Evolutionary conservation across 1,140 invertebrate species (phyloP), one percentile per base, ranked within the genome.

Genomic region (Heliothis subflexa): DNA sequence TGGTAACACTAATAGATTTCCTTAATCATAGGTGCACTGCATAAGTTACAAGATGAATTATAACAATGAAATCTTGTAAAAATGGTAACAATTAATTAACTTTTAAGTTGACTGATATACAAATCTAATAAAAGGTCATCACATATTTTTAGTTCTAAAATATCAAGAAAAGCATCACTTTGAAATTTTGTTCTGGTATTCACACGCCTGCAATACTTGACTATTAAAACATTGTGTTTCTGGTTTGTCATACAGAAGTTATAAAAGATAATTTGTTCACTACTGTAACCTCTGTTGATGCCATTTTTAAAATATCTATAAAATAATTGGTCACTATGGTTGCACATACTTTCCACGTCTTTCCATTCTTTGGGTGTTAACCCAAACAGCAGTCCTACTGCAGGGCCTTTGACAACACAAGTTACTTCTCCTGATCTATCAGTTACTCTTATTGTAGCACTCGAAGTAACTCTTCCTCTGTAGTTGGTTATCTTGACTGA

Each of bases 291-390:
- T 75, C 80, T 85, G 33, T 85, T 89, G 7, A 93, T 40, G 7
- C 93, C 93, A 77, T 91, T 80, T 78, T 89, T 92, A 79, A 94
- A 94, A 82, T 89, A 84, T 86, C 91, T 89, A 72, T 93, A 94
- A 84, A 93, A 94, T 21, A 94, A 52, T 71, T 94, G 91, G 33
- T 91, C 79, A 33, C 76, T 81, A 78, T 66, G 64, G 33, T 76
- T 62, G 80, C 90, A 92, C 28, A 93, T 64, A 61, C 85, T 86
- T 86, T 94, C 92, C 62, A 93, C 87, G 47, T 89, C 83, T n/a
- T 45, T 61, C 93, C 93, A 94, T 85, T 94, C 87, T 50, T 88
- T 71, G 33, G 54, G 33, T 25, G 86, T 79, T 61, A 94, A 76
- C 28, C 86, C 91, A 85, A 94, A 94, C 55, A 94, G 77, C 16